Evolutionary conservation across 1,140 invertebrate genomes (phyloP).

Genomic region (Sitophilus oryzae): DNA sequence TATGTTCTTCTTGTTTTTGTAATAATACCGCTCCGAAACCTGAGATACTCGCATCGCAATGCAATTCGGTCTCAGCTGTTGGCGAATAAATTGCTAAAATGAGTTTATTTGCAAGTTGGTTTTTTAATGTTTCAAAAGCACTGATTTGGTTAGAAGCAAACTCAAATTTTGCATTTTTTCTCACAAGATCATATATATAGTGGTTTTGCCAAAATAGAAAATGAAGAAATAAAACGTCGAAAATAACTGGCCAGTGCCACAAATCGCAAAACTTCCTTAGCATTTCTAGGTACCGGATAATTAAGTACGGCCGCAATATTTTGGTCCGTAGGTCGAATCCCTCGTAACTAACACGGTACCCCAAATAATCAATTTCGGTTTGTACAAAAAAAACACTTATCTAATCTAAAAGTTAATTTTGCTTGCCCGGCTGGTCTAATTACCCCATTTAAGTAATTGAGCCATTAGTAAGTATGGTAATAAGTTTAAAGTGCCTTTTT

Average conservation of each 20-base stretch:
- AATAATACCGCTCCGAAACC: constrained; percentile 18
- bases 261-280: constrained; percentile 16
- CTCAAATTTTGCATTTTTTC: constrained; percentile 16
- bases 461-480: too few species aligned
- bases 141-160: neutral
- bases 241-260: constrained; percentile 26
- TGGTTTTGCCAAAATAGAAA: constrained; percentile 22
- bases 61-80: constrained; percentile 13
- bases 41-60: constrained; percentile 10
- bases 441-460: neutral
- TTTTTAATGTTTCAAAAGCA: constrained; percentile 14
- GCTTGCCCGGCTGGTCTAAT: neutral
- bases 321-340: constrained; percentile 8
- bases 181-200: constrained; percentile 21
- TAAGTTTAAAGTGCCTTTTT: too few species aligned
- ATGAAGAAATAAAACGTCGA: constrained; percentile 23
- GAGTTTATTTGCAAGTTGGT: neutral
- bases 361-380: constrained; percentile 8
- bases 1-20: constrained; percentile 20
- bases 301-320: constrained; percentile 9
- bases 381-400: constrained; percentile 12
- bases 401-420: constrained; percentile 6
- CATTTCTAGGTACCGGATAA: constrained; percentile 6
- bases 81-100: constrained; percentile 21
- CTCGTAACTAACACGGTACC: constrained; percentile 1